phyloP scores from a whole-genome alignment of 2,797 vertebrate genomes.

The Crotalus adamanteus region DNA sequence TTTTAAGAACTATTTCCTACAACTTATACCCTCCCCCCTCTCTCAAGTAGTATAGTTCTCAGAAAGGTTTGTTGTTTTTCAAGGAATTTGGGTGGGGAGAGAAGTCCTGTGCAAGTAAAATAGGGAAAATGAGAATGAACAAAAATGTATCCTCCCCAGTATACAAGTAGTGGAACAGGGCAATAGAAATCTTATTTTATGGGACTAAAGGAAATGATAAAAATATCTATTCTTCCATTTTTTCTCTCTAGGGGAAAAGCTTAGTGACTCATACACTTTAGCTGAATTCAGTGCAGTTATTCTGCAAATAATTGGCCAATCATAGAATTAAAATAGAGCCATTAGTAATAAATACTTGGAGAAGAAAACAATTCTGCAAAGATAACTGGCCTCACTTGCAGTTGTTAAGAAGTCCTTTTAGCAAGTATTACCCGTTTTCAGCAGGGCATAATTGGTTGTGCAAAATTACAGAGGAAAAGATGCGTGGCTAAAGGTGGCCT shows the following conservation, averaged over 20 bases:
- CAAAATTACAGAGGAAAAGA: background rate
- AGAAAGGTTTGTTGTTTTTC: background rate
- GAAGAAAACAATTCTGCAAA: conserved; percentile 9
- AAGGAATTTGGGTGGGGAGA: background rate
- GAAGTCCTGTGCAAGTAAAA: background rate
- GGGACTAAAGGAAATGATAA: background rate
- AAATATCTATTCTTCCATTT: background rate
- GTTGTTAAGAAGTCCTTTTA: background rate
- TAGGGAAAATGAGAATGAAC: background rate
- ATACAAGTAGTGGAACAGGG: background rate
- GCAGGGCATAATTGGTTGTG: background rate
- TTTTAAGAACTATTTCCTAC: background rate
- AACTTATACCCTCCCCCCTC: background rate
- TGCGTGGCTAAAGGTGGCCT: background rate
- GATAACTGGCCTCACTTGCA: conserved; percentile 8
- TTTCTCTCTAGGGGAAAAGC: background rate
- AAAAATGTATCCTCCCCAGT: background rate
- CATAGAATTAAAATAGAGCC: conserved; percentile 39
- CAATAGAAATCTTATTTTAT: background rate
- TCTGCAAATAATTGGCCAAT: background rate
- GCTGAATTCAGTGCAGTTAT: conserved; percentile 33
- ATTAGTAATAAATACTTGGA: conserved; percentile 49
- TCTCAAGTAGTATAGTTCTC: background rate
- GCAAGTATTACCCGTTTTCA: background rate
- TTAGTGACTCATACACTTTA: conserved; percentile 45